Evolutionary conservation across 2,888 invertebrate species (phyloP).

Genomic region (Cantharis nigra): DNA sequence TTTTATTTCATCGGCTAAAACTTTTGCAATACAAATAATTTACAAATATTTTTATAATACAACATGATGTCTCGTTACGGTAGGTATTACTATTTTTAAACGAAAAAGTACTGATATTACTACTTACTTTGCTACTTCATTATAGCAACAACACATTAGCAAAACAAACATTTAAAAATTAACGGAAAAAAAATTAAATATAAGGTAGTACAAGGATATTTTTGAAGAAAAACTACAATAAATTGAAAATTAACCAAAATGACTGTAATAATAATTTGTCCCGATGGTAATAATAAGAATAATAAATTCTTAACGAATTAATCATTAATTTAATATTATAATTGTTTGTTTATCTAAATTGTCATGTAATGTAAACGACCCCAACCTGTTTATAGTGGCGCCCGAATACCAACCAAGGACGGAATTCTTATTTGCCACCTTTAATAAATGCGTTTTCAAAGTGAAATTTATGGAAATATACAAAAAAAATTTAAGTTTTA

Average conservation of each 20-base stretch:
- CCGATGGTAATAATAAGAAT: not conserved
- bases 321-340: not conserved
- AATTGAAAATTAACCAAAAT: not conserved
- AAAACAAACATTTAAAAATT: not conserved
- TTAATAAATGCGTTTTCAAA: not conserved
- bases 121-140: not conserved
- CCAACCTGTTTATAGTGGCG: constrained; percentile 31
- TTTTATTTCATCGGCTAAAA: not conserved
- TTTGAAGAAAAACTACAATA: not conserved
- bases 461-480: constrained; percentile 8
- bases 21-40: not conserved
- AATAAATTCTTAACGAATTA: not conserved
- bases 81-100: not conserved
- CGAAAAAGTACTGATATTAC: not conserved
- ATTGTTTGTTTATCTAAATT: constrained; percentile 9
- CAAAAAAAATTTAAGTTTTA: not conserved
- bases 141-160: not conserved
- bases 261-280: not conserved
- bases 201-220: not conserved
- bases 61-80: not conserved
- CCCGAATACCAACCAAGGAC: constrained; percentile 38
- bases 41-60: not conserved
- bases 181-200: not conserved
- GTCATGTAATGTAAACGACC: constrained; percentile 24
- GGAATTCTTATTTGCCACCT: constrained; percentile 7